Evolutionary conservation across 2,113 vertebrate species (phyloP), one percentile per base, ranked within the genome.

Genomic region (Crypturellus undulatus): DNA sequence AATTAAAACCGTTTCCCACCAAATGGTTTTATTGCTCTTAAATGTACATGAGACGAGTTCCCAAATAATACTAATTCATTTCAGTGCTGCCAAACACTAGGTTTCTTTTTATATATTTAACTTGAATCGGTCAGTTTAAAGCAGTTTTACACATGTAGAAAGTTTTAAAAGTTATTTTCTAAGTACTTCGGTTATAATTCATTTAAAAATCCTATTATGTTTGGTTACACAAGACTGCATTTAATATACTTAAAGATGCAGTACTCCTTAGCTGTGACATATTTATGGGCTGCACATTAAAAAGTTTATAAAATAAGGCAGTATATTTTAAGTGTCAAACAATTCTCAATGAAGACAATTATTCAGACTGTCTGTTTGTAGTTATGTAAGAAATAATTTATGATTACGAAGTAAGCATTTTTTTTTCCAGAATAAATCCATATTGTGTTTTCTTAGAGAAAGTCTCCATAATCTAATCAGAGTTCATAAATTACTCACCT

Each of bases 121-220:
- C 93, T 96, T 32, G 12, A 96, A 97, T 79, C 2, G 43, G 91
- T 91, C 85, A 96, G 73, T 97, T 97, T 97, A 93, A 89, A 97
- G 96, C 94, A 93, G 42, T 77, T 97, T 96, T 97, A 97, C 90
- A 97, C 30, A 64, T 96, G 91, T 96, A 96, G 68, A 96, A 98
- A 97, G 87, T 96, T 98, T 96, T 75, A 98, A 96, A 98, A 97
- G 93, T 96, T 98, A 90, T 96, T 97, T 95, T 75, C 91, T 96
- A 96, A 98, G 93, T 96, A 96, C 65, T 97, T 95, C 85, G 82
- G 95, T 97, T 97, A 97, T 98, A 98, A 97, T 97, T 98, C 97
- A 97, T 97, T 97, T 97, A 79, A 97, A 98, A 98, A 98, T 97
- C 96, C 97, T 97, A 98, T 98, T 98, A 98, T 96, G 93, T 98